These are phyloP conservation scores for Carassius carassius DNA, from an alignment of 2,113 vertebrate genomes.

Conservation along the genomic window DNA sequence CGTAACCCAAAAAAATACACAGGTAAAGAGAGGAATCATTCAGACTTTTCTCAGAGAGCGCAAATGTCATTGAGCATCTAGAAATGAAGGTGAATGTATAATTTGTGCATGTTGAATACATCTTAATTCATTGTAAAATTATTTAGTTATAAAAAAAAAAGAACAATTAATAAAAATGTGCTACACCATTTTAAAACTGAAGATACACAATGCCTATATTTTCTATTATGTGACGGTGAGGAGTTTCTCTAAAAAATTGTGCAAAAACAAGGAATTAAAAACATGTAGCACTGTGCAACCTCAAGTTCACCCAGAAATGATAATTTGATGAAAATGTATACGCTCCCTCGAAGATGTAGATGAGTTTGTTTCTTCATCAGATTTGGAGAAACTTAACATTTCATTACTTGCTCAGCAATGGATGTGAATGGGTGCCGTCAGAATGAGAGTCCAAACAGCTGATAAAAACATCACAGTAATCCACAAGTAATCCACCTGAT, in stretches of 20 bases:
- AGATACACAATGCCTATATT: conserved; percentile 22
- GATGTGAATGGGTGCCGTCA: too few relatives aligned
- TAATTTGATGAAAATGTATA: neutral
- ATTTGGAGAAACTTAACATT: neutral
- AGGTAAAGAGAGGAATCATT: conserved; percentile 30
- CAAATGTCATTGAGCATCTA: conserved; percentile 37
- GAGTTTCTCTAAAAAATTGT: conserved; percentile 1
- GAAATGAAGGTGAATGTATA: conserved; percentile 36
- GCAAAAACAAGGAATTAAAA: neutral
- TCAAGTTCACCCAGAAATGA: neutral
- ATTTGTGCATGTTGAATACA: conserved; percentile 40
- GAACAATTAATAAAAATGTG: conserved; percentile 31
- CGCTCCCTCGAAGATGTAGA: neutral
- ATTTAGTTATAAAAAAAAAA: conserved; percentile 16
- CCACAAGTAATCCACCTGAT: neutral
- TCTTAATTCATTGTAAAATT: conserved; percentile 34
- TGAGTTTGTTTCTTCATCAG: neutral
- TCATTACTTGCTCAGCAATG: neutral
- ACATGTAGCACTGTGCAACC: conserved; percentile 3
- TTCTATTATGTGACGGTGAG: neutral
- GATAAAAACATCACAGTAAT: neutral
- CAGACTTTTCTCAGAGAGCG: conserved; percentile 32
- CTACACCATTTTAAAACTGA: conserved; percentile 33
- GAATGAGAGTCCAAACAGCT: neutral
- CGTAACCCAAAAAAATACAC: conserved; percentile 11